phyloP scores from a whole-genome alignment of 2,113 vertebrate genomes.

The Pollimyrus isidori region DNA sequence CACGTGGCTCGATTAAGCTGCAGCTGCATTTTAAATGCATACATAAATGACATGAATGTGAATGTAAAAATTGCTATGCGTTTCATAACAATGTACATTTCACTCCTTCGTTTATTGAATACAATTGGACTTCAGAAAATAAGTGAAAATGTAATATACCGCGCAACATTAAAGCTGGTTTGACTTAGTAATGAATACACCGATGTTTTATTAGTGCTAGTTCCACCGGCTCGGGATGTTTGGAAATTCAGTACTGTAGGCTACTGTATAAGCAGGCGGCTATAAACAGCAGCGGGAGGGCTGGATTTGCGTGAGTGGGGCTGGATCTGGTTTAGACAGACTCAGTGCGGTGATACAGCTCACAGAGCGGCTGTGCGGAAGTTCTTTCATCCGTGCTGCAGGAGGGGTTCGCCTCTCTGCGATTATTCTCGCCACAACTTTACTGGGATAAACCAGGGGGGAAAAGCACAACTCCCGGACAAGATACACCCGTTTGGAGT shows the following conservation, averaged over 20 bases:
- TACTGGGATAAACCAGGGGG: conserved; percentile 26
- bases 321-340: conserved; percentile 40
- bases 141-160: not conserved
- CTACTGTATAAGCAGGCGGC: conserved; percentile 16
- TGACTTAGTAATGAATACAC: not conserved
- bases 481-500: conserved; percentile 20
- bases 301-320: conserved; percentile 47
- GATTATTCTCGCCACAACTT: conserved; percentile 44
- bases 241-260: conserved; percentile 6
- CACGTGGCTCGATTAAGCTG: not conserved
- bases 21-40: not conserved
- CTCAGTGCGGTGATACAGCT: conserved; percentile 45
- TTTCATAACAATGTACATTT: not conserved
- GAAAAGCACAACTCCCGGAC: conserved; percentile 27
- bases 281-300: conserved; percentile 24
- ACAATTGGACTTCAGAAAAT: not conserved
- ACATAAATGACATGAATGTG: not conserved
- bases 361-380: conserved; percentile 59
- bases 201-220: not conserved
- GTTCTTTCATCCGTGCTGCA: conserved; percentile 53
- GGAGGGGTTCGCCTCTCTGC: conserved; percentile 38
- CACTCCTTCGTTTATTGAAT: not conserved
- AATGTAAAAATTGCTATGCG: not conserved
- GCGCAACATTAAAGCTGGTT: not conserved
- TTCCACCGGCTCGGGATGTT: not conserved